A percentile compares a stretch with the other conserved stretches of the same genome.
Conservation (phyloP, 2,888 invertebrate species). For the Cinara cedri region DNA sequence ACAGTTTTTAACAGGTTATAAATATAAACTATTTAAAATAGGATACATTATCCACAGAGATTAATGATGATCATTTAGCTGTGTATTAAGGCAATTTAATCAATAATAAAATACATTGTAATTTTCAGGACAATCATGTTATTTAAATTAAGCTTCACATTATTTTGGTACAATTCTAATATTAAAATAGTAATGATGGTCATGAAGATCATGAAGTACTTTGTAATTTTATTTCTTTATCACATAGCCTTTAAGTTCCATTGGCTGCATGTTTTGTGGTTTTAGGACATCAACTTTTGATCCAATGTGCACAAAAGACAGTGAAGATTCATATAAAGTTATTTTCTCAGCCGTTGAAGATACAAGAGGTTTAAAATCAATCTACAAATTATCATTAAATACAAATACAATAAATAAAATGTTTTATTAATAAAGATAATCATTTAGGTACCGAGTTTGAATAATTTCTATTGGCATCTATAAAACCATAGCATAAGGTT, state of each 20-base stretch:
- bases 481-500: slow-evolving; percentile 41
- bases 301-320: slow-evolving; percentile 50
- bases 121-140: too few species aligned
- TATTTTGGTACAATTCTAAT: too few species aligned
- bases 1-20: too few species aligned
- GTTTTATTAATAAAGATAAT: neutral
- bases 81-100: too few species aligned
- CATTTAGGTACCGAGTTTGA: slow-evolving; percentile 21
- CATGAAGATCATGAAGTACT: too few species aligned
- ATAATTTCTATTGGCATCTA: neutral
- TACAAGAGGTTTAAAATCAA: slow-evolving; percentile 28
- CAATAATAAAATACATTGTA: too few species aligned
- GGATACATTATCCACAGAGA: too few species aligned
- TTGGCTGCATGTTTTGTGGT: slow-evolving; percentile 47
- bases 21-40: too few species aligned
- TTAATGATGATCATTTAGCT: too few species aligned
- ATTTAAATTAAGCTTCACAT: too few species aligned
- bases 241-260: slow-evolving; percentile 47
- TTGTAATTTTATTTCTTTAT: neutral
- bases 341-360: slow-evolving; percentile 12
- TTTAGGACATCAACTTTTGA: slow-evolving; percentile 33
- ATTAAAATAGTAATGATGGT: too few species aligned
- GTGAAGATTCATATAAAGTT: slow-evolving; percentile 40
- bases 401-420: too few species aligned
- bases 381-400: slow-evolving; percentile 9